Evolutionary conservation across 2,888 invertebrate species (phyloP), one percentile per base, ranked within the genome.

Genomic region (Idaea dimidiata): DNA sequence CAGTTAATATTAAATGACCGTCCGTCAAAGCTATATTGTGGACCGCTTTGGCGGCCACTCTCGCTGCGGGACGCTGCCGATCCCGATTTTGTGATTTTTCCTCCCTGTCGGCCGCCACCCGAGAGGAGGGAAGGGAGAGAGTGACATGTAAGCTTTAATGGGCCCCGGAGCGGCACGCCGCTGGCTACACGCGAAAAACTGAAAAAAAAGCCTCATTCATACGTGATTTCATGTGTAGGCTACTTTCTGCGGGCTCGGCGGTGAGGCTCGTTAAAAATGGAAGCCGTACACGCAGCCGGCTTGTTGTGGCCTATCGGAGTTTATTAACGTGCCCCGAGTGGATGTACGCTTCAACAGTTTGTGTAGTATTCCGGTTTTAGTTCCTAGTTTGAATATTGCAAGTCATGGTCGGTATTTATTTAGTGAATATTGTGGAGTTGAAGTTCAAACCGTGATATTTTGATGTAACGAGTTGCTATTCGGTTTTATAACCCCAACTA

Each of bases 1-100:
- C 92, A 90, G 92, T 91, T 89, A 91, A 92, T 92, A 92, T 91
- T 91, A 92, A 91, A 92, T 91, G 91, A 90, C 84, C 89, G 89
- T 91, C 84, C 88, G 88, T 91, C 92, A 92, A 92, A 91, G 88
- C 88, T 86, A 87, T 88, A 88, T 89, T 87, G 89, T 87, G 77
- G 81, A 82, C 83, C 80, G 87, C 83, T 86, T 86, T 83, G 84
- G 80, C 73, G 80, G 76, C 69, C 79, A 73, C 81, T 67, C 73
- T 76, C 86, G 81, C 84, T 78, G 86, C 83, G 88, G 89, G 88
- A 84, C 83, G 83, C 84, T 83, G 84, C 87, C 89, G 82, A 89
- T 90, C 88, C 87, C 89, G 87, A 91, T 89, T 91, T 91, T 88
- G 88, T 87, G 88, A 89, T 89, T 89, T 89, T 89, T 87, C 80